Evolutionary conservation across 2,888 invertebrate species (phyloP), one percentile per base, ranked within the genome.

Genomic region (Deroplatys truncata): DNA sequence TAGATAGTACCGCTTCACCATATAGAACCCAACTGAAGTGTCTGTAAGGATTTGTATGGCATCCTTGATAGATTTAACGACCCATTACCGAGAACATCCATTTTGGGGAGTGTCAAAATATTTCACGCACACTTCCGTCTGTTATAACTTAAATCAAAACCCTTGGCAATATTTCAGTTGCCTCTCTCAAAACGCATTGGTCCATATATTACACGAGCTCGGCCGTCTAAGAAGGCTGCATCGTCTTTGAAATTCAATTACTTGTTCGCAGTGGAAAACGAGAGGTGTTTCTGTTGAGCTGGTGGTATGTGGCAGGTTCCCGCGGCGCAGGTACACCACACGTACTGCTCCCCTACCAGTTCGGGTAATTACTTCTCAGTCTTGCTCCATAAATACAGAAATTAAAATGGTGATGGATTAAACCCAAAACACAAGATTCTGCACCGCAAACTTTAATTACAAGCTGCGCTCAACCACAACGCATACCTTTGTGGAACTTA

Each of bases 331-430:
- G 56, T 72, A 72, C 20, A 72, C 56, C 56, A 25, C 56, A 72
- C 20, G 20, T 72, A 20, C 56, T 16, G 56, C 56, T 72, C 56
- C 56, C 56, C 56, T 72, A 25, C 56, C 56, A n/a, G 87, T 82
- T 82, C 9, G 31, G 87, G 82, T 87, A 87, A 82, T 35, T 82
- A 82, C 82, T 35, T 25, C 82, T 87, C 35, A 35, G 82, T 43
- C 25, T 28, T 29, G 35, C 35, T 25, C 82, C 28, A 87, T 87
- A 28, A 87, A 16, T 87, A 82, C 35, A 82, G 28, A 82, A 87
- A 87, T 31, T 82, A 87, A 82, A 87, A 87, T 82, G 31, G 31
- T 87, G 72, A 87, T 82, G 86, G 86, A 82, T 87, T 29, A 82
- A 49, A n/a, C 25, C n/a, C 16, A 56, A 85, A 43, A 49, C 29